phyloP scores from a whole-genome alignment of 2,113 vertebrate species.

The Sclerurus mexicanus region DNA sequence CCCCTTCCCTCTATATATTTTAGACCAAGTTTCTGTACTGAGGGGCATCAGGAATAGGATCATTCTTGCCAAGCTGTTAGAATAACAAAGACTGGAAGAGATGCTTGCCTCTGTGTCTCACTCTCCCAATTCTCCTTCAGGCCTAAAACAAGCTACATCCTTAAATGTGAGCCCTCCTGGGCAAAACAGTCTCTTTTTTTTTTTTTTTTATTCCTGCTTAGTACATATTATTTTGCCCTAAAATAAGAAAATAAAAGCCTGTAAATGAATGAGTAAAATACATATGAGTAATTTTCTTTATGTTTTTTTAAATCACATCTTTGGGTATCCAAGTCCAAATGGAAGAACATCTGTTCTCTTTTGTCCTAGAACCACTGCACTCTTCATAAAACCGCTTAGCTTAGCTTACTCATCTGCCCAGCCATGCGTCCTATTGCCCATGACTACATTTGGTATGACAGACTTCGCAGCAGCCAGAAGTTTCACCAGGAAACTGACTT shows the following conservation, averaged over 20 bases:
- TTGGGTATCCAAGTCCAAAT: background rate
- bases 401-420: background rate
- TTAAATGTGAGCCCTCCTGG: background rate
- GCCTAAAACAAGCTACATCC: background rate
- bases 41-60: background rate
- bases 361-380: background rate
- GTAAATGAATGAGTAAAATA: background rate
- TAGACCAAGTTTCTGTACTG: background rate
- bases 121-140: background rate
- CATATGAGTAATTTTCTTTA: background rate
- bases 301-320: background rate
- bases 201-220: background rate
- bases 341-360: background rate
- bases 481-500: constrained; percentile 48
- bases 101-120: background rate
- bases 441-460: background rate
- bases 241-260: background rate
- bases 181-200: background rate
- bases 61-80: background rate
- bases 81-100: background rate
- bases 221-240: background rate
- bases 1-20: background rate
- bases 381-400: background rate
- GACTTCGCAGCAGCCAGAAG: background rate
- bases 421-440: background rate